Conservation (phyloP, 2,797 vertebrate species). For the Amazona finschi region DNA sequence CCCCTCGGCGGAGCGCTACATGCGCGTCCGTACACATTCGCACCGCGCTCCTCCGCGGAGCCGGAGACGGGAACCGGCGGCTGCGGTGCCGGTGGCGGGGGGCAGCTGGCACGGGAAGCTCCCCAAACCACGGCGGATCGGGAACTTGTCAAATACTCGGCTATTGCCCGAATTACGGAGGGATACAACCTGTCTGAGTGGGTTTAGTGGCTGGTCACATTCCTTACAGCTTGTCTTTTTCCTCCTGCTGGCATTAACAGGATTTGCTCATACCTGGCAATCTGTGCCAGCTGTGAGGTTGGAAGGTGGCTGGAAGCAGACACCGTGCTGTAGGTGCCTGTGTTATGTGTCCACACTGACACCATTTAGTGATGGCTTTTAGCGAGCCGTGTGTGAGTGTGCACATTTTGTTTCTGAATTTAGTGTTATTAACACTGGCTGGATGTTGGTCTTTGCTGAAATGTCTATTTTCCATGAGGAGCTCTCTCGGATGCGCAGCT, state of each 20-base stretch:
- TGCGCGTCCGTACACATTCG: background rate
- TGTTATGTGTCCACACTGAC: background rate
- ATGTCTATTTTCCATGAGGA: background rate
- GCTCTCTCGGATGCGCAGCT: background rate
- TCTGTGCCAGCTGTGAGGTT: background rate
- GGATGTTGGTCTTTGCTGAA: background rate
- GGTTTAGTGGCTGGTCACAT: background rate
- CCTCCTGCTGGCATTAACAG: rapidly evolving
- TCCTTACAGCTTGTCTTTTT: background rate
- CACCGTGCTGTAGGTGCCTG: background rate
- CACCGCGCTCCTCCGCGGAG: background rate
- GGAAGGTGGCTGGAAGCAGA: background rate
- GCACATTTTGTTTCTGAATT: background rate
- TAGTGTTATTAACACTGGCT: background rate
- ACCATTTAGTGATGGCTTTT: background rate
- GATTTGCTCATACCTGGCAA: background rate
- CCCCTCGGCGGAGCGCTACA: rapidly evolving
- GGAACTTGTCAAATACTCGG: background rate
- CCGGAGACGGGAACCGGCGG: background rate
- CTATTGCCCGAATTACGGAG: background rate
- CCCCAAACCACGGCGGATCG: background rate
- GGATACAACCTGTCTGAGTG: background rate
- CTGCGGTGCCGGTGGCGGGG: background rate
- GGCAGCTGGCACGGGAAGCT: background rate
- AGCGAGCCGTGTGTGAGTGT: background rate